These are phyloP conservation scores for Rhorus exstirpatorius DNA, from an alignment of 2,888 invertebrate genomes.

Conservation along the genomic window DNA sequence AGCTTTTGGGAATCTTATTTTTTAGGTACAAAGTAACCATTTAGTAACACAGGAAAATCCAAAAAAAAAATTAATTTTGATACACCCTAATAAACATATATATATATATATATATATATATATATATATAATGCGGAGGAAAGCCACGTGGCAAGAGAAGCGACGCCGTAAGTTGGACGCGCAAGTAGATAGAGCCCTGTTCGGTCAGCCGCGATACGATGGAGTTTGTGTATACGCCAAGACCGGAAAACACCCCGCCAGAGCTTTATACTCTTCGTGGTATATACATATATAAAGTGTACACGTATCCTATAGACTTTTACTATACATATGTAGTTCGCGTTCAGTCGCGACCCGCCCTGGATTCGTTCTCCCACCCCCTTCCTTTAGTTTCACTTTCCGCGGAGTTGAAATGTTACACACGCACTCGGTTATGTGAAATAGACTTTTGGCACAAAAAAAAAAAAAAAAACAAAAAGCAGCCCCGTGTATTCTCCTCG, in stretches of 20 bases:
- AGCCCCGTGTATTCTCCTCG: too few species aligned
- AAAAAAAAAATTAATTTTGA: too few species aligned
- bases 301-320: too few species aligned
- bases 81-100: too few species aligned
- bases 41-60: too few species aligned
- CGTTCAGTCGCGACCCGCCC: conserved; percentile 67
- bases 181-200: conserved; percentile 55
- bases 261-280: background rate
- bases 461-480: too few species aligned
- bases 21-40: too few species aligned
- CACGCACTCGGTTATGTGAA: background rate
- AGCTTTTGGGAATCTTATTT: too few species aligned
- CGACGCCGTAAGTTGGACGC: conserved; percentile 42
- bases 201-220: conserved; percentile 56
- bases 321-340: too few species aligned
- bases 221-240: conserved; percentile 9
- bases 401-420: conserved; percentile 30
- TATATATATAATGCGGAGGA: background rate
- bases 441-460: background rate
- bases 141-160: conserved; percentile 47
- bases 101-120: too few species aligned
- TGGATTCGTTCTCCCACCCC: conserved; percentile 51
- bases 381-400: conserved; percentile 70
- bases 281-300: conserved; percentile 7
- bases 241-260: conserved; percentile 35